Evolutionary conservation across 2,888 invertebrate genomes (phyloP), one percentile per base, ranked within the genome.

Genomic region (Tanytarsus gracilentus): DNA sequence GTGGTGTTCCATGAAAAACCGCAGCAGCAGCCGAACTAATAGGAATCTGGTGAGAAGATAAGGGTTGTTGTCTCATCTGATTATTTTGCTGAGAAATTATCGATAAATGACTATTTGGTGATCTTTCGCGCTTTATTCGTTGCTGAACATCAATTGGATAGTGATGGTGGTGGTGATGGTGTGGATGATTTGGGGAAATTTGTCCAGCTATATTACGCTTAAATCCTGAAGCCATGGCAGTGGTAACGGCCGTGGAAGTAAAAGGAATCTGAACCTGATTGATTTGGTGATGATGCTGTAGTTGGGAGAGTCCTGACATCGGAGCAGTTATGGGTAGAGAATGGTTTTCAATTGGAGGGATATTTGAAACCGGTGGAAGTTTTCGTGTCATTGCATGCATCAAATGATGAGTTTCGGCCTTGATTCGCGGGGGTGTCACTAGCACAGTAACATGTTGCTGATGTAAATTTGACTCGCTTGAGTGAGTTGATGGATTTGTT

Each of bases 391-490:
- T 40, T n/a, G 62, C 51, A 40, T 56, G 30, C 40, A 58, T 58
- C 18, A 58, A 30, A 27, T 63, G 63, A 62, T 66, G 64, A 44
- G 69, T 70, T 67, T 72, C 75, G 63, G 70, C 69, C 66, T 74
- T 75, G 61, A 74, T 71, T 62, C 77, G 74, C 55, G 76, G 72
- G 23, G 79, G 78, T 60, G 78, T 77, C 63, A 77, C 75, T 56
- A 78, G 70, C 62, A 78, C 77, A 40, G 76, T 74, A 36, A 74
- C 74, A 65, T 74, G 74, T 52, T 71, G 70, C 16, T 44, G 48
- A 9, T 27, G 26, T 4, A 23, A 18, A 7, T 44, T 9, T 2
- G 16, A 51, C 71, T 69, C 68, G 68, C 71, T 65, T 67, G 69
- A 51, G 68, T 66, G 58, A 65, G 66, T 65, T 11, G 72, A 70